These are phyloP conservation scores for Hepsetus odoe DNA, from an alignment of 2,113 vertebrate genomes.

Conservation along the genomic window DNA sequence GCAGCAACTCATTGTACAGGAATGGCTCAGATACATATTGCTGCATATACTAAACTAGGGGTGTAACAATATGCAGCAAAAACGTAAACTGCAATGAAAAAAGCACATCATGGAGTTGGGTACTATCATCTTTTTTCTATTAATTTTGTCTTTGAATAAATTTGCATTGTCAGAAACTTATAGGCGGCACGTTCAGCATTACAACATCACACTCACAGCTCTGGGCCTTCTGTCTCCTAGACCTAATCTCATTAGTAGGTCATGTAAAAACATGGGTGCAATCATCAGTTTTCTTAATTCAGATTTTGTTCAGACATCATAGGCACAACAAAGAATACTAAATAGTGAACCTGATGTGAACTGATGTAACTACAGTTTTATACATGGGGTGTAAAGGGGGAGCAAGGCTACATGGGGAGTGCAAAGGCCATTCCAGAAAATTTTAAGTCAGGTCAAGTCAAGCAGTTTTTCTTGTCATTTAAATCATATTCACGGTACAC, in stretches of 20 bases:
- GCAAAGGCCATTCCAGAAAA: no score
- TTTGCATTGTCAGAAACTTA: neutral
- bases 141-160: neutral
- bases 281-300: no score
- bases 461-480: no score
- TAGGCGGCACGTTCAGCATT: neutral
- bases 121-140: neutral
- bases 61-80: neutral
- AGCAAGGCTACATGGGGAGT: no score
- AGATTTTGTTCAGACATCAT: no score
- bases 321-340: no score
- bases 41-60: slow-evolving; percentile 15
- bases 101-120: neutral
- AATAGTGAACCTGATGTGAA: no score
- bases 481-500: no score
- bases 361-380: no score
- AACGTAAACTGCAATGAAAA: neutral
- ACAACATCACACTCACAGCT: neutral
- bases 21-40: slow-evolving; percentile 33
- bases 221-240: neutral
- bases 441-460: no score
- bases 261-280: no score
- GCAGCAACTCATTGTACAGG: slow-evolving; percentile 12
- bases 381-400: no score
- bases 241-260: neutral